A percentile compares a stretch with the other conserved stretches of the same genome.
These are phyloP conservation scores for Sinocyclocheilus maitianheensis DNA, from an alignment of 2,113 vertebrate genomes.

Conservation along the genomic window DNA sequence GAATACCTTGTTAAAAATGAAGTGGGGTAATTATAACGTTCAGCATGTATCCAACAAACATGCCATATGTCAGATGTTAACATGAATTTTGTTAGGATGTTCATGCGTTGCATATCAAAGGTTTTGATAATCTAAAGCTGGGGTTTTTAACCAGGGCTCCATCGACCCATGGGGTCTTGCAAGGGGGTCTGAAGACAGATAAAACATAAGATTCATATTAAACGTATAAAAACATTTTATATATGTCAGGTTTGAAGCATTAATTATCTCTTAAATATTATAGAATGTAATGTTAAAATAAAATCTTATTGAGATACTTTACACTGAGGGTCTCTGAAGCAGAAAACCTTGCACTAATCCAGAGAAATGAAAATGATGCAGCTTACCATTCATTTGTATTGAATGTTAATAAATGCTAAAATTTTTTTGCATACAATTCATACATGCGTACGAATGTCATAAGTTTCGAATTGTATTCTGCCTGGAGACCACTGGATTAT, in stretches of 20 bases:
- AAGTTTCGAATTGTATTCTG: background rate
- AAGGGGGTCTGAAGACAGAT: background rate
- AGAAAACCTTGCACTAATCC: background rate
- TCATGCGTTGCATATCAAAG: background rate
- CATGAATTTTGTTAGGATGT: constrained; percentile 1
- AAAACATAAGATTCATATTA: background rate
- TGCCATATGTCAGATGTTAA: constrained; percentile 21
- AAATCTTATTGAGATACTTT: background rate
- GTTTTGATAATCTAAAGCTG: background rate
- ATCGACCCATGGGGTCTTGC: background rate
- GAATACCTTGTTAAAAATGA: background rate
- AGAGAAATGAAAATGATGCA: background rate
- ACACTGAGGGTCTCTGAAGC: background rate
- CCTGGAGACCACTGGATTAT: constrained; percentile 35
- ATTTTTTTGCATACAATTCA: background rate
- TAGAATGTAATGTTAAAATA: background rate
- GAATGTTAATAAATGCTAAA: background rate
- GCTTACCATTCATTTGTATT: background rate
- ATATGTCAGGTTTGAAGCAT: background rate
- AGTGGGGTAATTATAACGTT: constrained; percentile 22
- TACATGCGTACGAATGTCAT: background rate
- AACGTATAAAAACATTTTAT: background rate
- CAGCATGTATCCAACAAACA: constrained; percentile 14
- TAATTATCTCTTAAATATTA: background rate
- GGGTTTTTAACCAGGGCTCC: background rate